Evolutionary conservation across 1,140 invertebrate genomes (phyloP).

Genomic region (Dolichoris vasculosae): DNA sequence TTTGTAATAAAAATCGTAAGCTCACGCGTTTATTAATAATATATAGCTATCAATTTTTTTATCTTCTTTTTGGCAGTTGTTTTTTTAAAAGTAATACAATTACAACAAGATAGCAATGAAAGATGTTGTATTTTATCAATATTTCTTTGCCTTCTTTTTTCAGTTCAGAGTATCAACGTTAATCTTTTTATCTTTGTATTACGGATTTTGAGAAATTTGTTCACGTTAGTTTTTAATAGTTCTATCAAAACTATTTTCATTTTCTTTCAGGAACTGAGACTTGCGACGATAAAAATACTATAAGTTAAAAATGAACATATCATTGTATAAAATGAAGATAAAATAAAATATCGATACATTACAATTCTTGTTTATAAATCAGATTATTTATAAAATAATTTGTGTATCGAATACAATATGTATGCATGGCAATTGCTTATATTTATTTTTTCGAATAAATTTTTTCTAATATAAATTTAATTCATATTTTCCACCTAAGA

Average conservation of each 20-base stretch:
- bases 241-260: background rate
- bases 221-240: background rate
- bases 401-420: too few relatives aligned
- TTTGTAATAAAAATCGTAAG: too few relatives aligned
- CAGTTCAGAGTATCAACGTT: slow-evolving; percentile 18
- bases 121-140: background rate
- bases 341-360: background rate
- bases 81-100: background rate
- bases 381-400: too few relatives aligned
- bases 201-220: background rate
- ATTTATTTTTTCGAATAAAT: too few relatives aligned
- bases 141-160: background rate
- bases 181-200: slow-evolving; percentile 6
- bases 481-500: too few relatives aligned
- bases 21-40: too few relatives aligned
- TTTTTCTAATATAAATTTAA: too few relatives aligned
- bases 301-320: background rate
- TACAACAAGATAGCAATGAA: background rate
- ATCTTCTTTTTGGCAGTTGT: background rate
- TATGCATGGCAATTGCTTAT: too few relatives aligned
- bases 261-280: background rate
- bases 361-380: too few relatives aligned
- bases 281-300: background rate
- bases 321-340: background rate
- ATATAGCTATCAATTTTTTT: background rate